Base-by-base conservation (phyloP, 2,888 invertebrate species). In the Papilio gigon region DNA sequence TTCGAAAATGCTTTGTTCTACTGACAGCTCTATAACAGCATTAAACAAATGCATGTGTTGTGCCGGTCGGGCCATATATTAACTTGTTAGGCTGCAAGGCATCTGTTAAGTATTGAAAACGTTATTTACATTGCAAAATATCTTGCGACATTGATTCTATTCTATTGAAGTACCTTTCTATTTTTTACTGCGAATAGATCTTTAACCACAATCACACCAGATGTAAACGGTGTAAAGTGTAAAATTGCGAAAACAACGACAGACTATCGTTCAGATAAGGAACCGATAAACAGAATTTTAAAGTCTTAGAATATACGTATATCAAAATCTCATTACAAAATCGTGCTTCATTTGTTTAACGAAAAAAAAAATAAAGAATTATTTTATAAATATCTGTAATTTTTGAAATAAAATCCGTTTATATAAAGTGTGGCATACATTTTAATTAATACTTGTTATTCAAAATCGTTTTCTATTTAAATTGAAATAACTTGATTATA, bases 91-190 rank as follows among this genome's bases (percentile, higher is more conserved):
- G 33, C 22, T 61, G 17, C 62, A 62, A 62, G 44, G n/a, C 37
- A 30, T 62, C 25, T 44, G 22, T 42, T 27, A 35, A 33, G 30
- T 33, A 42, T 30, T 62, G 37, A 37, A 53, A 53, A 27, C 53
- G 14, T 35, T 37, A 64, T 64, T 64, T 53, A 33, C 25, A 64
- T 64, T 64, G 53, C 64, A 27, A 37, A 5, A 64, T 25, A 25
- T 17, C 37, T 53, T 64, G 53, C 64, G 53, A 53, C 64, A 53
- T 50, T 33, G 44, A 33, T 30, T 27, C 53, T 35, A 53, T 53
- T 33, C 53, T 40, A 27, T 53, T 40, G 22, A 50, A 37, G 37
- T 64, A 37, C 53, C 64, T 53, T 53, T 64, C 37, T 64, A 37
- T 64, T 64, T 64, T 27, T 53, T 64, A 17, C 3, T 17, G 5